Conservation (phyloP, 2,113 vertebrate genomes). For the Oncorhynchus gorbuscha region DNA sequence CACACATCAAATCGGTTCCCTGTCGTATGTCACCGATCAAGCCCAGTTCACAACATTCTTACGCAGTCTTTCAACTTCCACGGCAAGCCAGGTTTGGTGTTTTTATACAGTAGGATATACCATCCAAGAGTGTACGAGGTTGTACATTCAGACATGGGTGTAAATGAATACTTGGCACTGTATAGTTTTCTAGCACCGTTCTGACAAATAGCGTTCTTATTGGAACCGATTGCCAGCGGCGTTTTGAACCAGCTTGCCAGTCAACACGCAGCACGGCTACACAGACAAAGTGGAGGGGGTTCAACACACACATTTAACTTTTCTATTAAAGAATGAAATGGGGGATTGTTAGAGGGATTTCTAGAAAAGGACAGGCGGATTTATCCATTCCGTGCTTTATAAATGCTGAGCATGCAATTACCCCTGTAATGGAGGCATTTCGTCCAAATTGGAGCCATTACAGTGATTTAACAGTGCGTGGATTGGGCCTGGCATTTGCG, state of each 20-base stretch:
- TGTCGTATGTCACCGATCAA: no score
- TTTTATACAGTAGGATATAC: no score
- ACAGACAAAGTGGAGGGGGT: slow-evolving; percentile 48
- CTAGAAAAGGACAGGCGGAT: slow-evolving; percentile 78
- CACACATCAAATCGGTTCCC: no score
- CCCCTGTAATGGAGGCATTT: slow-evolving; percentile 80
- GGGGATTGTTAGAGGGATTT: slow-evolving; percentile 63
- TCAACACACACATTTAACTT: slow-evolving; percentile 68
- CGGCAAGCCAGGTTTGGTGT: no score
- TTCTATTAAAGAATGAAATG: slow-evolving; percentile 74
- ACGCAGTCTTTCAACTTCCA: no score
- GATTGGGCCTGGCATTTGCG: slow-evolving; percentile 81
- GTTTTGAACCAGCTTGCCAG: slow-evolving; percentile 48
- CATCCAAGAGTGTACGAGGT: no score
- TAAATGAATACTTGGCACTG: no score
- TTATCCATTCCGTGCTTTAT: slow-evolving; percentile 80
- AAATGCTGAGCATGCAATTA: slow-evolving; percentile 84
- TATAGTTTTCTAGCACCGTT: slow-evolving; percentile 42
- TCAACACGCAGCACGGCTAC: slow-evolving; percentile 28
- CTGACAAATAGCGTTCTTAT: slow-evolving; percentile 60
- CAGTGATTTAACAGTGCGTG: slow-evolving; percentile 81
- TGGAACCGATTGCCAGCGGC: slow-evolving; percentile 16
- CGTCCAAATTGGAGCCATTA: slow-evolving; percentile 83
- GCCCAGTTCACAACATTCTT: no score
- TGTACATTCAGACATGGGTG: no score